phyloP scores from a whole-genome alignment of 1,140 invertebrate species.

The Drosophila sulfurigaster region DNA sequence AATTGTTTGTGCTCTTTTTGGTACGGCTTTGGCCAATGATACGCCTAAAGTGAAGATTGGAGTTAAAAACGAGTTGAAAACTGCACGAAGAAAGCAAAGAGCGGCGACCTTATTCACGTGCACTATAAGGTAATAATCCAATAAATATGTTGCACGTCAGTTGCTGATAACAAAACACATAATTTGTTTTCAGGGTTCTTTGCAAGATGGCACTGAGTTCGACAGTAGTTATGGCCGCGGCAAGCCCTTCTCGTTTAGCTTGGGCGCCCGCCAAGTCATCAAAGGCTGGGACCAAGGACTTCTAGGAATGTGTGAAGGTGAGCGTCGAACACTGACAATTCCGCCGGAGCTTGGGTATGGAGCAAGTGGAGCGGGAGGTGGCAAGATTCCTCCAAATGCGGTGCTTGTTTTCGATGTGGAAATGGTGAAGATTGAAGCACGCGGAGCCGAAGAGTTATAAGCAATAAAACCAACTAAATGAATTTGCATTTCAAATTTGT shows the following conservation, averaged over 20 bases:
- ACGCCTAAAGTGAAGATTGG: conserved; percentile 93
- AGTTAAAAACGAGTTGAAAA: conserved; percentile 92
- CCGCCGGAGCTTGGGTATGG: conserved; percentile 94
- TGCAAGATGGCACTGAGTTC: conserved; percentile 94
- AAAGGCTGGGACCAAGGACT: conserved; percentile 95
- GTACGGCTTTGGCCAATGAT: conserved; percentile 44
- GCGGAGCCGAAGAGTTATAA: conserved; percentile 85
- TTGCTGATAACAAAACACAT: background rate
- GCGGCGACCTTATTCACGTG: conserved; percentile 92
- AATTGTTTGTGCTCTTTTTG: conserved; percentile 49
- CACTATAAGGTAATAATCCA: conserved; percentile 90
- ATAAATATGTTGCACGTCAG: conserved; percentile 10
- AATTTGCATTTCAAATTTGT: conserved; percentile 2
- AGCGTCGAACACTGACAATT: conserved; percentile 93
- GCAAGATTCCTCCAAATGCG: conserved; percentile 92
- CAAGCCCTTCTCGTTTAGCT: conserved; percentile 91
- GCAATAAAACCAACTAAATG: conserved; percentile 5
- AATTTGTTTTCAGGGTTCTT: conserved; percentile 87
- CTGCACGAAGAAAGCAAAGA: conserved; percentile 91
- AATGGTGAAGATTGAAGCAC: conserved; percentile 91
- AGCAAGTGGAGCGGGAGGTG: conserved; percentile 90
- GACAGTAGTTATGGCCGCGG: conserved; percentile 91
- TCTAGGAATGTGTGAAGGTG: conserved; percentile 94
- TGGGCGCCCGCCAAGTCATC: conserved; percentile 93
- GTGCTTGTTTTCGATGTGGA: conserved; percentile 94